phyloP scores from a whole-genome alignment of 2,113 vertebrate genomes.

The Pica pica region DNA sequence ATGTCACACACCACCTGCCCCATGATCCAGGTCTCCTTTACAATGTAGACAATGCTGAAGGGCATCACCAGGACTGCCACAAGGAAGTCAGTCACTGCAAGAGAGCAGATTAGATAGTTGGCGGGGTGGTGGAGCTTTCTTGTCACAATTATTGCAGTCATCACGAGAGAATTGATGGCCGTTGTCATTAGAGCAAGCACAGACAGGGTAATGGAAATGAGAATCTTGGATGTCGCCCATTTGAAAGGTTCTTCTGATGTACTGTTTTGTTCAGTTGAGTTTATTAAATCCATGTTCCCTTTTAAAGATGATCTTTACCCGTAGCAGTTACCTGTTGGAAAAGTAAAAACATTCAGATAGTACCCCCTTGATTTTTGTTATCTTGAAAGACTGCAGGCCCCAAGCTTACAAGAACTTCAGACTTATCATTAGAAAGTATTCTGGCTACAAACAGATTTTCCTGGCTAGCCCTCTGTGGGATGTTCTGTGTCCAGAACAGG shows the following conservation, averaged over 20 bases:
- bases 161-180: conserved; percentile 94
- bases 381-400: not conserved
- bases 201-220: conserved; percentile 88
- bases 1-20: conserved; percentile 90
- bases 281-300: conserved; percentile 87
- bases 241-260: conserved; percentile 74
- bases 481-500: not conserved
- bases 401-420: not conserved
- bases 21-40: conserved; percentile 92
- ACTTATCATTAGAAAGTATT: not conserved
- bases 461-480: not conserved
- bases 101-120: conserved; percentile 96
- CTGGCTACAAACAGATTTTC: not conserved
- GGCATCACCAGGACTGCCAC: conserved; percentile 97
- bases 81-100: conserved; percentile 94
- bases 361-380: not conserved
- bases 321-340: conserved; percentile 60
- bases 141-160: conserved; percentile 93
- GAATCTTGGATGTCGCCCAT: conserved; percentile 81
- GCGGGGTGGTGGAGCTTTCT: conserved; percentile 95
- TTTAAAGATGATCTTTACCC: conserved; percentile 22
- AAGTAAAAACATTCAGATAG: conserved; percentile 41
- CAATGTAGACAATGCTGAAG: conserved; percentile 94
- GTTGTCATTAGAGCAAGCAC: conserved; percentile 88
- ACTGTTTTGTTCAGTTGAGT: conserved; percentile 80